A percentile compares a stretch with the other conserved stretches of the same genome.
Evolutionary conservation across 1,140 invertebrate genomes (phyloP).

Genomic region (Drosophila sechellia): DNA sequence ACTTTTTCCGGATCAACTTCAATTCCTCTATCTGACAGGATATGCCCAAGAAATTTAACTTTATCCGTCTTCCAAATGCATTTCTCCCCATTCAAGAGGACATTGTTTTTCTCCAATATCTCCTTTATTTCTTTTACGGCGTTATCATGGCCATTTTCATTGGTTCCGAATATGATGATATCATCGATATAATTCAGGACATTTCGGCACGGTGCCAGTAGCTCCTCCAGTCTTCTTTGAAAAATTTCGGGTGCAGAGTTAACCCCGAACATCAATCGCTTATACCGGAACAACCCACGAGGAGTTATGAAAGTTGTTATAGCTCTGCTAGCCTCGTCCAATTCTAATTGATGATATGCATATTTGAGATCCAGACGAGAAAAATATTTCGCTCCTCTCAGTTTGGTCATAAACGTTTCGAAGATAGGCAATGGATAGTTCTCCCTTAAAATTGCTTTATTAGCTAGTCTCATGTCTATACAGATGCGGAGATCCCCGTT

Average conservation of each 20-base stretch:
- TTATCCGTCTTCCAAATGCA: no score
- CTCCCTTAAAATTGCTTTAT: slow-evolving; percentile 28
- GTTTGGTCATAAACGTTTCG: slow-evolving; percentile 36
- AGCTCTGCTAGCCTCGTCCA: background rate
- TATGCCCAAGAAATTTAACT: no score
- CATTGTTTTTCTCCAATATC: slow-evolving; percentile 35
- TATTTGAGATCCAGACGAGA: slow-evolving; percentile 28
- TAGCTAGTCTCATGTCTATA: slow-evolving; percentile 46
- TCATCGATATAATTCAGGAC: slow-evolving; percentile 67
- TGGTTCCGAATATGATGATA: slow-evolving; percentile 70
- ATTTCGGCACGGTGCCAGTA: slow-evolving; percentile 2
- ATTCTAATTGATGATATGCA: slow-evolving; percentile 14
- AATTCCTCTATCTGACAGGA: no score
- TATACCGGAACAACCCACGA: slow-evolving; percentile 5
- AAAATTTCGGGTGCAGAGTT: slow-evolving; percentile 2
- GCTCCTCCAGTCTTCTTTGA: slow-evolving; percentile 9
- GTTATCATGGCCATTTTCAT: slow-evolving; percentile 48
- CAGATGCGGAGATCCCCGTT: slow-evolving; percentile 20
- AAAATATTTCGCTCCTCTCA: slow-evolving; percentile 44
- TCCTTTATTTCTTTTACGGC: slow-evolving; percentile 16
- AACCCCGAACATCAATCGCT: slow-evolving; percentile 4
- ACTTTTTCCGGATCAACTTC: no score
- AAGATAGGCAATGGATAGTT: slow-evolving; percentile 41
- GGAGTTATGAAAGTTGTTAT: background rate
- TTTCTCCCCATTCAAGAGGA: slow-evolving; percentile 1